phyloP scores from a whole-genome alignment of 2,113 vertebrate genomes.

The Ophthalmolycus amberensis region DNA sequence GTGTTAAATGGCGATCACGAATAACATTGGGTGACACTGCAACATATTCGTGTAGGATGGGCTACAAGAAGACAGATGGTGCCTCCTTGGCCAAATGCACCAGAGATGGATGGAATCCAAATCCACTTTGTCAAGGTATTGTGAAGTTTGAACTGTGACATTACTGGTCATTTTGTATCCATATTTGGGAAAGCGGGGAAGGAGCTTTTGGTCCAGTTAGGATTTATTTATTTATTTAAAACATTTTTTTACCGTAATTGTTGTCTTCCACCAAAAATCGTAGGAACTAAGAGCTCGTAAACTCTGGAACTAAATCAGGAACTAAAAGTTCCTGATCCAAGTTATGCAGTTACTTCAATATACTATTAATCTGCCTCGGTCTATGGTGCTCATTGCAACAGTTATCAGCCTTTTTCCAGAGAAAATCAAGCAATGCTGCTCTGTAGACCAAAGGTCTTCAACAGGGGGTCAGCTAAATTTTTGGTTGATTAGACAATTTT shows the following conservation, averaged over 20 bases:
- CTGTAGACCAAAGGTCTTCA: neutral
- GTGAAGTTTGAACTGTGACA: neutral
- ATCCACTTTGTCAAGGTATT: conserved; percentile 70
- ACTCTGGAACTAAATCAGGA: no score
- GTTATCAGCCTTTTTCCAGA: neutral
- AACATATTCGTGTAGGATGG: rapidly evolving
- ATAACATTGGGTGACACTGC: rapidly evolving
- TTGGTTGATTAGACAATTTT: no score
- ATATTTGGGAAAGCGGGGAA: neutral
- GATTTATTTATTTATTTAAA: neutral
- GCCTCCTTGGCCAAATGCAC: neutral
- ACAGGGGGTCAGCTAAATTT: no score
- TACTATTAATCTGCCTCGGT: neutral
- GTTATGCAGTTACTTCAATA: neutral
- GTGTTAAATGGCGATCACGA: rapidly evolving
- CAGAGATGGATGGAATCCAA: conserved; percentile 67
- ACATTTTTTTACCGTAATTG: neutral
- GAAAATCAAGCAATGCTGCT: neutral
- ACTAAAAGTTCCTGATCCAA: no score
- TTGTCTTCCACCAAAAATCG: neutral
- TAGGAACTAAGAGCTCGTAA: neutral
- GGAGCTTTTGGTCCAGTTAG: neutral
- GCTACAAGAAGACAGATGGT: rapidly evolving
- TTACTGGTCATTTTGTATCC: neutral
- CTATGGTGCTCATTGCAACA: neutral